A percentile compares a stretch with the other conserved stretches of the same genome.
phyloP scores from a whole-genome alignment of 2,888 invertebrate species.

The Diarsia rubi region DNA sequence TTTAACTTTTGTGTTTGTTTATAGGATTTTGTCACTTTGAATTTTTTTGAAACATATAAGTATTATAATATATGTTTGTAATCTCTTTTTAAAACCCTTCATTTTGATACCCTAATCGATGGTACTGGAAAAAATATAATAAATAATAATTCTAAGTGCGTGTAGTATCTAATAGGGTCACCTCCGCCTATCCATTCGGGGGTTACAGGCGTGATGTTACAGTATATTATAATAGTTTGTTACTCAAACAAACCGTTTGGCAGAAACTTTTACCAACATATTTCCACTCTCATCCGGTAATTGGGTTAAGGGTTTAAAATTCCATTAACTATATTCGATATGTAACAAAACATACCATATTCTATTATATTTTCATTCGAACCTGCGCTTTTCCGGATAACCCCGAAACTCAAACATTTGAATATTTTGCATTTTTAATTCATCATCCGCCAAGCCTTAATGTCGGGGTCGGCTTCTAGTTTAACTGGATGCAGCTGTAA shows the following conservation, averaged over 20 bases:
- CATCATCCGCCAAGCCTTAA: no score
- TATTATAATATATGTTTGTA: no score
- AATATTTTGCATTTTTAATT: conserved; percentile 33
- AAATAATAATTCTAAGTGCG: no score
- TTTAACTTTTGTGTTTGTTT: no score
- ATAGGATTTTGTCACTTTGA: no score
- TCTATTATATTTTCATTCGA: conserved; percentile 15
- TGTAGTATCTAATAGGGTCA: not conserved
- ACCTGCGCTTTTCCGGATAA: not conserved
- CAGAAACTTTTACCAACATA: not conserved
- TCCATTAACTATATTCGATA: conserved; percentile 12
- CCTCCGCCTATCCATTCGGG: not conserved
- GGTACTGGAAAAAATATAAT: no score
- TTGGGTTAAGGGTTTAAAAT: conserved; percentile 34
- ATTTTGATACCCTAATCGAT: no score
- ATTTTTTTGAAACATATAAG: no score
- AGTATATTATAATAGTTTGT: not conserved
- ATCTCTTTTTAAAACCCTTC: no score
- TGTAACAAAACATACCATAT: conserved; percentile 2
- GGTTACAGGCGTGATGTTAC: not conserved
- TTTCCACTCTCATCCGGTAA: conserved; percentile 11
- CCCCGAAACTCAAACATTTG: conserved; percentile 18
- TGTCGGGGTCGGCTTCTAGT: no score
- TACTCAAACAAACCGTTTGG: conserved; percentile 4
- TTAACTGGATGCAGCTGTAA: no score